These are phyloP conservation scores for Eustalomyia histrio DNA, from an alignment of 2,888 invertebrate species.

Conservation along the genomic window DNA sequence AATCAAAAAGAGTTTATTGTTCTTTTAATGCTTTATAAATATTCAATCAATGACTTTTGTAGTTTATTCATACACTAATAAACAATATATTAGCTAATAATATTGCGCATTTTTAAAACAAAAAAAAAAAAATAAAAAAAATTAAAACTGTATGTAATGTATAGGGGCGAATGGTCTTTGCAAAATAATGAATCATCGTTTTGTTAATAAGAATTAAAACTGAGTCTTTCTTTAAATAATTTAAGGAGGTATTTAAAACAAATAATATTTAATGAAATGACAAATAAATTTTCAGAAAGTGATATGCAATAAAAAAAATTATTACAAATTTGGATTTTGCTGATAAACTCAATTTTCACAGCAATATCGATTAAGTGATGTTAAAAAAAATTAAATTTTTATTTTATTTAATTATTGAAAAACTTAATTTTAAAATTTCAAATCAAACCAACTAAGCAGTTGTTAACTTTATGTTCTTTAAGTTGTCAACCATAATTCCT, in stretches of 20 bases:
- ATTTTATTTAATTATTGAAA: no score
- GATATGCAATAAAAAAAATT: no score
- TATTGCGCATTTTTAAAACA: slow-evolving; percentile 25
- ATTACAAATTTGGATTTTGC: no score
- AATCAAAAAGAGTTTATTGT: background rate
- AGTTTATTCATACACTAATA: slow-evolving; percentile 26
- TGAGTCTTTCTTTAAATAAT: slow-evolving; percentile 11
- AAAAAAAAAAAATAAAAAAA: no score
- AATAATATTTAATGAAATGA: background rate
- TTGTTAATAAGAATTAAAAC: slow-evolving; percentile 10
- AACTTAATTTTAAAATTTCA: no score
- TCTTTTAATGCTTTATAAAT: slow-evolving; percentile 41
- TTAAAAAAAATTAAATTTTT: no score
- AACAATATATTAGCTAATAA: slow-evolving; percentile 29
- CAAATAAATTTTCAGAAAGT: background rate
- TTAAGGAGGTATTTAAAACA: background rate
- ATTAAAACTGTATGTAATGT: background rate
- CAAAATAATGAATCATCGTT: slow-evolving; percentile 12
- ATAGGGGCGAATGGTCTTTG: slow-evolving; percentile 9
- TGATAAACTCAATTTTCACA: no score
- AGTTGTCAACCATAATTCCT: no score
- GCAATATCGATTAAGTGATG: no score
- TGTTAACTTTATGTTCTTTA: no score
- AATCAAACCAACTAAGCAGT: no score
- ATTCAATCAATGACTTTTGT: slow-evolving; percentile 29